Conservation (phyloP, 2,888 invertebrate genomes). For the Phytoseiulus persimilis region DNA sequence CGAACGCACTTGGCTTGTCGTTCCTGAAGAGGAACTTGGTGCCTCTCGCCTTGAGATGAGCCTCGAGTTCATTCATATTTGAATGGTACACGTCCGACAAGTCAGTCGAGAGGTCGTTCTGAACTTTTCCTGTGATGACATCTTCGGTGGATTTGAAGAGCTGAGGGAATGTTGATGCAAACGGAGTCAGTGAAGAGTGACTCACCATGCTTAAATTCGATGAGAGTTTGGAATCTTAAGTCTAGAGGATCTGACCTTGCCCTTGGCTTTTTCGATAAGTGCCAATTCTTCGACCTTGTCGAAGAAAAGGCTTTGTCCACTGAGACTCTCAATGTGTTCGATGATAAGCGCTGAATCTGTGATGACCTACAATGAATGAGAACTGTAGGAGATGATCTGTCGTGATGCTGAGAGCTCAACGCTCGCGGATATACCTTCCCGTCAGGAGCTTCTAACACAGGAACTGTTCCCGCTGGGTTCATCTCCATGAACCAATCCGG, state of each 20-base stretch:
- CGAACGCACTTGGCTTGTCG: constrained; percentile 18
- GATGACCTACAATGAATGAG: background rate
- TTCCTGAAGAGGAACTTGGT: constrained; percentile 28
- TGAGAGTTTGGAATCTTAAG: too few relatives aligned
- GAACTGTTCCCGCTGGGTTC: constrained; percentile 12
- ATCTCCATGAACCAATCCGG: constrained; percentile 34
- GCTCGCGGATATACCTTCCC: background rate
- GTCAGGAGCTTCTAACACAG: background rate
- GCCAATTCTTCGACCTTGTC: background rate
- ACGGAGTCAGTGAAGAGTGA: too few relatives aligned
- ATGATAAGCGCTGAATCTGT: background rate
- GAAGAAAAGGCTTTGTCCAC: background rate
- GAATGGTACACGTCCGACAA: constrained; percentile 19
- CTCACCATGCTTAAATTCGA: too few relatives aligned
- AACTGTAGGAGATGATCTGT: background rate
- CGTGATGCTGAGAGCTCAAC: background rate
- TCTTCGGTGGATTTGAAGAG: constrained; percentile 21
- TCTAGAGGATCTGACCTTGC: background rate
- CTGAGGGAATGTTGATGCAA: background rate
- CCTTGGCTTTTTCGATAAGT: constrained; percentile 6
- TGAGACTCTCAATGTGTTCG: constrained; percentile 17
- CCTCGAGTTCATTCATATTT: constrained; percentile 17
- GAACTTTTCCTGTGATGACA: background rate
- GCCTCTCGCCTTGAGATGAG: constrained; percentile 21
- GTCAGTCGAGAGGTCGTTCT: constrained; percentile 9